Conservation (phyloP, 2,113 vertebrate genomes). For the Esox niger region DNA sequence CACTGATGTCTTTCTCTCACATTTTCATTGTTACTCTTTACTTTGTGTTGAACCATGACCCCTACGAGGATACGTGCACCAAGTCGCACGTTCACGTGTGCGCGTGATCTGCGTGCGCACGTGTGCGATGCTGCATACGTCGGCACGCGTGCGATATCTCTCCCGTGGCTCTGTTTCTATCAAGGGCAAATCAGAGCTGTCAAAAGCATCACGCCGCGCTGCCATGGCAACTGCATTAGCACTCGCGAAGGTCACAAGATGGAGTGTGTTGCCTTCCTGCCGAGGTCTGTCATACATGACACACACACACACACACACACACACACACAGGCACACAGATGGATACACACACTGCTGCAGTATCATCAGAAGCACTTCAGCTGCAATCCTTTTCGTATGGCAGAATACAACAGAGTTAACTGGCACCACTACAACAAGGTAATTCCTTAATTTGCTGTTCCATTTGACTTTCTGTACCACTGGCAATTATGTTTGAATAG, state of each 20-base stretch:
- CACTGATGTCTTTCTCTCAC: not conserved
- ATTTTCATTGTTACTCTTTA: not conserved
- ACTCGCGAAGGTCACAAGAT: constrained; percentile 68
- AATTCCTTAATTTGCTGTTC: too few relatives aligned
- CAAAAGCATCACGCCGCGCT: constrained; percentile 67
- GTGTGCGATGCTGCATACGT: constrained; percentile 21
- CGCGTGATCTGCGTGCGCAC: constrained; percentile 19
- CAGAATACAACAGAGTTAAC: too few relatives aligned
- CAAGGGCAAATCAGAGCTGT: constrained; percentile 71
- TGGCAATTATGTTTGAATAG: too few relatives aligned
- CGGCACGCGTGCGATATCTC: not conserved
- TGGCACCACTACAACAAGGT: too few relatives aligned
- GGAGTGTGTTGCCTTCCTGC: constrained; percentile 60
- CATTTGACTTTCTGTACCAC: too few relatives aligned
- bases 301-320: constrained; percentile 12
- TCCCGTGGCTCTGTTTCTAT: constrained; percentile 24
- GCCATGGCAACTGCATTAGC: constrained; percentile 68
- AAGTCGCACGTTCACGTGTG: not conserved
- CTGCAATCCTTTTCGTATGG: not conserved
- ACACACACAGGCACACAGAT: constrained; percentile 18
- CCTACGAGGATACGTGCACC: not conserved
- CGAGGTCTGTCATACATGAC: constrained; percentile 59
- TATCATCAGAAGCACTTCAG: not conserved
- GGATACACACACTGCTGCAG: not conserved
- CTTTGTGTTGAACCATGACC: not conserved